Conservation (phyloP, 2,113 vertebrate genomes). For the Himantopus leucocephalus region DNA sequence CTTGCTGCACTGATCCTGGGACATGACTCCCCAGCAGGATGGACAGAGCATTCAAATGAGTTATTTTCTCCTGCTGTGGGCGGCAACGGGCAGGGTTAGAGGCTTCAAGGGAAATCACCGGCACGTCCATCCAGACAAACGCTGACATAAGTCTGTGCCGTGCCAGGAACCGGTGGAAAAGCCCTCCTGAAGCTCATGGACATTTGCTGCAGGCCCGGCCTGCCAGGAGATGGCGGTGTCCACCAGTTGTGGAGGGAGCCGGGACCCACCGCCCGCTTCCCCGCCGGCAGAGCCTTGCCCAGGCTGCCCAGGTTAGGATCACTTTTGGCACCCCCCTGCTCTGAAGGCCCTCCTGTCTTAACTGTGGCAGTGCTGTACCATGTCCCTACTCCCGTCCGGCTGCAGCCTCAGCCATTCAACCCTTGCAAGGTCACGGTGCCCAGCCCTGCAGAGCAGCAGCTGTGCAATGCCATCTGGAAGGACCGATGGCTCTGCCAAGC, state of each 20-base stretch:
- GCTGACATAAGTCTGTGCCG: neutral
- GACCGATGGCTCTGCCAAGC: neutral
- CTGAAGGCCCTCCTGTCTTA: neutral
- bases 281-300: neutral
- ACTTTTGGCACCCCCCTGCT: neutral
- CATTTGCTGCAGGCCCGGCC: neutral
- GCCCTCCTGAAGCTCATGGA: neutral
- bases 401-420: neutral
- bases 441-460: neutral
- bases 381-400: neutral
- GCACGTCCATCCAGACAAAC: neutral
- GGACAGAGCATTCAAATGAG: neutral
- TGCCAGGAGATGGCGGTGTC: slow-evolving; percentile 29
- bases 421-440: neutral
- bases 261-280: neutral
- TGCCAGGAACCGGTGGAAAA: neutral
- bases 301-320: neutral
- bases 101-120: neutral
- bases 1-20: neutral
- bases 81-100: neutral
- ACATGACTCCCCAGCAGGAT: neutral
- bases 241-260: neutral
- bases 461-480: neutral
- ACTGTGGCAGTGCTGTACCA: neutral
- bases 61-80: neutral